Conservation (phyloP, 2,113 vertebrate species). For the Phylloscopus trochilus region DNA sequence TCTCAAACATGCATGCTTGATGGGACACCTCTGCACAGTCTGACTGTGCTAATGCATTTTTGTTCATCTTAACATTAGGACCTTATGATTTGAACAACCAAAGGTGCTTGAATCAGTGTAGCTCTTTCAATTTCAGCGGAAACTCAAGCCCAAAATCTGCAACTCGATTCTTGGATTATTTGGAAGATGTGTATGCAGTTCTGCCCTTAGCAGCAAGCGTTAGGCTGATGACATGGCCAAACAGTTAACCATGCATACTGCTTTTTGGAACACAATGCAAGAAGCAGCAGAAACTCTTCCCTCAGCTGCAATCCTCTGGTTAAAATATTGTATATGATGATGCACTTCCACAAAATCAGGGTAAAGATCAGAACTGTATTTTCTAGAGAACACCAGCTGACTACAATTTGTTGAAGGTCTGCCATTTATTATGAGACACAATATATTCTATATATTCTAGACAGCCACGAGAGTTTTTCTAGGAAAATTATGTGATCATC, state of each 20-base stretch:
- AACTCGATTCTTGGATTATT: not conserved
- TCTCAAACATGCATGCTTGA: not conserved
- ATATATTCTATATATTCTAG: not conserved
- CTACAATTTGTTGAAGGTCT: not conserved
- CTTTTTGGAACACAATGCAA: not conserved
- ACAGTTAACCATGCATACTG: not conserved
- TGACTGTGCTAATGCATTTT: not conserved
- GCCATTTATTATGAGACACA: not conserved
- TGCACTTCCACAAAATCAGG: not conserved
- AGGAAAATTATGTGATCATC: not conserved
- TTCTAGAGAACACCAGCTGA: not conserved
- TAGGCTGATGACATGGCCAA: not conserved
- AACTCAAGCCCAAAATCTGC: not conserved
- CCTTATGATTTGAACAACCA: not conserved
- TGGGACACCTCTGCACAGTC: not conserved
- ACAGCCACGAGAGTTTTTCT: not conserved
- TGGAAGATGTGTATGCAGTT: not conserved
- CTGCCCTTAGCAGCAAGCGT: accelerated
- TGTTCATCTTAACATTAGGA: not conserved
- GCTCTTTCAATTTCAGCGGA: not conserved
- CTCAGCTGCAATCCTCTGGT: not conserved
- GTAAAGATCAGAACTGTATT: not conserved
- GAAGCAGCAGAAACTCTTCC: not conserved
- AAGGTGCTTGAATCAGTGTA: not conserved
- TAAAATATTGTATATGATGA: not conserved